Evolutionary conservation across 2,888 invertebrate genomes (phyloP), one percentile per base, ranked within the genome.

Genomic region (Atethmia centrago): DNA sequence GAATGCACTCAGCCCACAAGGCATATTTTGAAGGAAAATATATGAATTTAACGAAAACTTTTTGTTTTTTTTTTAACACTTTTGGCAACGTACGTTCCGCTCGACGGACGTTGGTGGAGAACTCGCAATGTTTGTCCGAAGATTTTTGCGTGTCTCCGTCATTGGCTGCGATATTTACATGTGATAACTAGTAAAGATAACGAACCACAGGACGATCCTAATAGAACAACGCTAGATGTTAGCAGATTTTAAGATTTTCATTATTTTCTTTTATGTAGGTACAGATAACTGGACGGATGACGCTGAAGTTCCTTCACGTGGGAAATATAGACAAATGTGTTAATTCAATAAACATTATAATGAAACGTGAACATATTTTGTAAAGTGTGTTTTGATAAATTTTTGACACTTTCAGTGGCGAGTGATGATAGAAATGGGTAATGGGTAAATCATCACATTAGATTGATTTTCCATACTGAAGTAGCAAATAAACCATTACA

Each of bases 121-220:
- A 87, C 80, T 84, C 77, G 64, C 42, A 47, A 49, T 89, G 80
- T 89, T 89, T 88, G 85, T 56, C 47, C 77, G 83, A 83, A 89
- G 88, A 88, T 91, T 90, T 88, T 86, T 86, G 78, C 87, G 72
- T 68, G 71, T 67, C 76, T 79, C 79, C 84, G 85, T 84, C 86
- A 91, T 90, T 89, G 88, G 89, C 74, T 79, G 71, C 72, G 82
- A 74, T 93, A 89, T 93, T 92, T 91, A 88, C 90, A 85, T 86
- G 89, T 92, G 93, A 91, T 93, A 92, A 93, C 87, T 86, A 74
- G 61, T 74, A 84, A 85, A 83, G 92, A 90, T 92, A 91, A 91
- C 88, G 84, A 85, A 86, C 86, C 87, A 85, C 83, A 82, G 72
- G 73, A 79, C 71, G 71, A 83, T 86, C 74, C 81, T 88, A 85